A percentile compares a stretch with the other conserved stretches of the same genome.
Evolutionary conservation across 2,113 vertebrate genomes (phyloP).

Genomic region (Leptobrachium ailaonicum): DNA sequence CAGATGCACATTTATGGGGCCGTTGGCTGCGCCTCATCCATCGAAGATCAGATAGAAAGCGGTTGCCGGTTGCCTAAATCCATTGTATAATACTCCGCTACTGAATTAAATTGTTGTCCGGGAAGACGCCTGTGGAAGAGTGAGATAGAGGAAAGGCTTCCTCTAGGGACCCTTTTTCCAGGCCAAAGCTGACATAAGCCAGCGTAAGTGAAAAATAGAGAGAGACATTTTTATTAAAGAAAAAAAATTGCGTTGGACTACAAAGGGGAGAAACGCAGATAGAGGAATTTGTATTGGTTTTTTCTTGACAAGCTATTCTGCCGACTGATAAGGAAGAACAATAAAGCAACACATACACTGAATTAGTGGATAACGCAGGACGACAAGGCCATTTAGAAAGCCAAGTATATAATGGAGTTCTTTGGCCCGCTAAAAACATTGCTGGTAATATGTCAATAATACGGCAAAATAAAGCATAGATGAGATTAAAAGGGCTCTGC

Average conservation of each 20-base stretch:
- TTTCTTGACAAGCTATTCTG: constrained; percentile 2
- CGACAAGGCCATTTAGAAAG: too few species aligned
- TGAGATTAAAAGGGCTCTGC: too few species aligned
- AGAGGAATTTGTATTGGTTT: constrained; percentile 20
- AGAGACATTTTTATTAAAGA: constrained; percentile 37
- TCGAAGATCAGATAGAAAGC: neutral
- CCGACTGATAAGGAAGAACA: neutral
- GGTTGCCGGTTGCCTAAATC: neutral
- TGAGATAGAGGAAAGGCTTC: constrained; percentile 26
- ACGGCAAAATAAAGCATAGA: too few species aligned
- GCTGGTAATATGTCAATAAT: too few species aligned
- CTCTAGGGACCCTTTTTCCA: constrained; percentile 12
- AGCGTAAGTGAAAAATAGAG: constrained; percentile 8
- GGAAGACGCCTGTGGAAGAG: constrained; percentile 11
- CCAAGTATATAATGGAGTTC: too few species aligned
- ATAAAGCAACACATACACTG: neutral
- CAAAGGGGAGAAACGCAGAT: neutral
- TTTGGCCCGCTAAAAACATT: too few species aligned
- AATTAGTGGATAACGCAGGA: too few species aligned
- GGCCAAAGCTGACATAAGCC: constrained; percentile 22
- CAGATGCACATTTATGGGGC: too few species aligned
- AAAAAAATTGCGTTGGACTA: constrained; percentile 22
- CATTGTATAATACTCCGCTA: constrained; percentile 1
- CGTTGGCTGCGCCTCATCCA: too few species aligned
- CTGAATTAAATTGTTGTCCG: constrained; percentile 17